These are phyloP conservation scores for Erpetoichthys calabaricus DNA, from an alignment of 2,797 vertebrate genomes.

Conservation along the genomic window DNA sequence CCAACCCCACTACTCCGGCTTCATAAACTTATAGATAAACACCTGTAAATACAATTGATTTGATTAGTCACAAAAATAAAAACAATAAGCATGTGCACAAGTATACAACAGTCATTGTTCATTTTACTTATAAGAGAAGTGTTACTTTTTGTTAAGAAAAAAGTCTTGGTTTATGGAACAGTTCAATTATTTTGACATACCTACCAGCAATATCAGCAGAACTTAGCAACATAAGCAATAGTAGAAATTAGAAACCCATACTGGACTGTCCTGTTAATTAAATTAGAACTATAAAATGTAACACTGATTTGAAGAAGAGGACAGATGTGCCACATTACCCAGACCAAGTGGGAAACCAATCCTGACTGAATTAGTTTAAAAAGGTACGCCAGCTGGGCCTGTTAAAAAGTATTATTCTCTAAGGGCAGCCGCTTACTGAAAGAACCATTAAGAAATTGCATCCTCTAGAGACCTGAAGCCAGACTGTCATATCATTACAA, in stretches of 20 bases:
- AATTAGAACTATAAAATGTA: no score
- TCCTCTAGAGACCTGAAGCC: slow-evolving; percentile 42
- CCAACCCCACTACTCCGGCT: slow-evolving; percentile 28
- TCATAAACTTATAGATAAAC: slow-evolving; percentile 29
- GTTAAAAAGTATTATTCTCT: slow-evolving; percentile 25
- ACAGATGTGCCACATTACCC: neutral
- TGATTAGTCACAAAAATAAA: neutral
- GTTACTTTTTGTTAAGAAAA: no score
- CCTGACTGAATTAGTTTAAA: neutral
- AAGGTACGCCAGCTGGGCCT: neutral
- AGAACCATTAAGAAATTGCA: slow-evolving; percentile 45
- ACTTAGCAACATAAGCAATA: no score
- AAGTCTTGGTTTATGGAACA: no score
- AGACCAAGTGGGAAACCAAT: neutral
- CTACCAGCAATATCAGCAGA: no score
- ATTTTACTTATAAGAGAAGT: no score
- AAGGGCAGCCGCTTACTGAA: slow-evolving; percentile 28
- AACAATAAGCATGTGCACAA: no score
- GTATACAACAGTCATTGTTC: no score
- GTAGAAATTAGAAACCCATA: no score
- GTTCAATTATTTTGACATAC: no score
- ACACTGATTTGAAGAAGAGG: neutral
- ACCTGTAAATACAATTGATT: slow-evolving; percentile 27
- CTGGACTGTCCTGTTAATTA: no score
- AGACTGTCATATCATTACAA: slow-evolving; percentile 36